These are phyloP conservation scores for Chymomyza procnemis DNA, from an alignment of 2,888 invertebrate species.

Conservation along the genomic window DNA sequence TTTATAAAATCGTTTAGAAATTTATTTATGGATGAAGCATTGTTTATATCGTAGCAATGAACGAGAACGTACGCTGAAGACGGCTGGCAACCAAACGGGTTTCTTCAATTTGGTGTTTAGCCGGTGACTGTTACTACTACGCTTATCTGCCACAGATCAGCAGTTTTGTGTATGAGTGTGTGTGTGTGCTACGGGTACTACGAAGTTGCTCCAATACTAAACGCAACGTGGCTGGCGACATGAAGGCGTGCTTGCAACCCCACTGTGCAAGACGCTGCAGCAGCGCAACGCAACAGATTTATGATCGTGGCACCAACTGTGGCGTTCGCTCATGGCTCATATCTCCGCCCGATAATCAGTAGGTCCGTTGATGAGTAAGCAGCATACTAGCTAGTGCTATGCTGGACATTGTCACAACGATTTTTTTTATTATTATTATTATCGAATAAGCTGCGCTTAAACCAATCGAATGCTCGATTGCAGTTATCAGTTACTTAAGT, in stretches of 20 bases:
- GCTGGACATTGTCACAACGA: neutral
- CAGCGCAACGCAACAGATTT: conserved; percentile 59
- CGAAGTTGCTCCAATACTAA: neutral
- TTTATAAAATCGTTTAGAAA: conserved; percentile 73
- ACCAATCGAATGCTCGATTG: neutral
- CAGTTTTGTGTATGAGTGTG: conserved; percentile 65
- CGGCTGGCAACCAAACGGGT: conserved; percentile 18
- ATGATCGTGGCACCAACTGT: conserved; percentile 45
- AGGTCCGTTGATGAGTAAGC: neutral
- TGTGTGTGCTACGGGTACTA: too few relatives aligned
- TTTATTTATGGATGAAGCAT: conserved; percentile 69
- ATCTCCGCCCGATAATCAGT: conserved; percentile 24
- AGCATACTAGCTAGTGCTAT: neutral
- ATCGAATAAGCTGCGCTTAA: neutral
- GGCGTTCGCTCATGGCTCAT: conserved; percentile 43
- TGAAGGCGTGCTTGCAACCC: conserved; percentile 4
- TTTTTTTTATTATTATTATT: neutral
- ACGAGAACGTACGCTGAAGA: conserved; percentile 1
- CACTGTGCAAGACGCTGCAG: neutral
- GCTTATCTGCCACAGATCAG: conserved; percentile 60
- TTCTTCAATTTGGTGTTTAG: neutral
- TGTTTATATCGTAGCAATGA: conserved; percentile 57
- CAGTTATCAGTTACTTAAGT: neutral
- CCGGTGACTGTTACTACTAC: conserved; percentile 20
- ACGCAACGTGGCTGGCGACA: neutral